Evolutionary conservation across 2,113 vertebrate genomes (phyloP), one percentile per base, ranked within the genome.

Genomic region (Bagarius yarrelli): DNA sequence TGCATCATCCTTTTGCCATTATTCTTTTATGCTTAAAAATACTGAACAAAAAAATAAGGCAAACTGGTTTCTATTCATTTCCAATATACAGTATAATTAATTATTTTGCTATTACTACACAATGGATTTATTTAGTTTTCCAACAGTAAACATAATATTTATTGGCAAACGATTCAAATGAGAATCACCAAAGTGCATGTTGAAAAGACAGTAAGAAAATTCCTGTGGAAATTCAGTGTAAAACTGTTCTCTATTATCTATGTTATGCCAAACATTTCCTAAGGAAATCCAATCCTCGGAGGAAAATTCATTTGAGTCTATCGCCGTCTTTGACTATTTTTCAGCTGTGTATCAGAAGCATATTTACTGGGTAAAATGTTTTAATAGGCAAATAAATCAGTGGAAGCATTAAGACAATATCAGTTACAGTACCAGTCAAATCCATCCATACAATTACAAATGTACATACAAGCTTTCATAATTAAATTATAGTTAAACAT

Each of bases 171-270:
- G 5, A 14, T 66, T 8, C 6, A 69, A 40, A 67, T 44, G 34
- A 23, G 1, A 44, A 83, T 78, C 69, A 63, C 77, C 27, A 84
- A 83, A 78, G 61, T 78, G 57, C 47, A 75, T 50, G 74, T 63
- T 34, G 56, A 76, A 61, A 5, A 83, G 66, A 81, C 64, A 64
- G 70, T 76, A 76, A 81, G 84, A 44, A 84, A 86, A 82, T 85
- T 83, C 81, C 83, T 82, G 81, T 69, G 76, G 67, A 87, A 83
- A 81, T 66, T 53, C 14, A 74, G 63, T 66, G 57, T 11, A 74
- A 69, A 76, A 76, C 72, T 81, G 72, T 81, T 80, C 63, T 30
- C 50, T 67, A 57, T 55, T 32, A 25, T 72, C 55, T 47, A 30
- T 76, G 67, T 59, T 84, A 84, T 57, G 21, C 44, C 27, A 76